Evolutionary conservation across 2,888 invertebrate species (phyloP).

Genomic region (Drosophila melanosoma): DNA sequence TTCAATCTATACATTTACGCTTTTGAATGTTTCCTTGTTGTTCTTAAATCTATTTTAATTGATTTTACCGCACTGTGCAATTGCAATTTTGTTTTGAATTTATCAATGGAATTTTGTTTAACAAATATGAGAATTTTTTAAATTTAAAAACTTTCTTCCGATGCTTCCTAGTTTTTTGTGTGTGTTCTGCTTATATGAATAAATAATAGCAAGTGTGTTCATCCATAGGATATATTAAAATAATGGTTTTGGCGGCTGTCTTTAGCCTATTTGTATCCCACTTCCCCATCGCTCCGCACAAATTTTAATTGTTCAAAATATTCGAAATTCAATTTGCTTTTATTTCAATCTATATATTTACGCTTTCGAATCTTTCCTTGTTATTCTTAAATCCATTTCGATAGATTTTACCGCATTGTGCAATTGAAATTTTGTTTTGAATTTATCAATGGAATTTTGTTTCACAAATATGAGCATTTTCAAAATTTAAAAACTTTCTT

Average conservation of each 20-base stretch:
- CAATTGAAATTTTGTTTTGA: conserved; percentile 28
- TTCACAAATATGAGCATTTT: conserved; percentile 21
- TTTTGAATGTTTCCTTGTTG: not conserved
- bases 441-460: conserved; percentile 35
- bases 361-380: not conserved
- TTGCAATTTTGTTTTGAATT: conserved; percentile 28
- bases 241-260: conserved; percentile 34
- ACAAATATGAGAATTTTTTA: conserved; percentile 15
- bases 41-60: not conserved
- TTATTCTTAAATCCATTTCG: not conserved
- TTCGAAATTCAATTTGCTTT: not conserved
- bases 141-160: not conserved
- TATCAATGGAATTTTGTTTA: conserved; percentile 38
- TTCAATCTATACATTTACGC: not conserved
- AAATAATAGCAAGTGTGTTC: conserved; percentile 17
- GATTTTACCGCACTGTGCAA: conserved; percentile 45
- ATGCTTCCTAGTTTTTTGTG: too few relatives aligned
- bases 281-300: conserved; percentile 3
- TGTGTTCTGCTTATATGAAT: too few relatives aligned
- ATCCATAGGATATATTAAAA: conserved; percentile 41
- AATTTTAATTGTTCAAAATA: not conserved
- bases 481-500: not conserved
- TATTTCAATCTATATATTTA: not conserved
- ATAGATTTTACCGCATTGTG: conserved; percentile 44
- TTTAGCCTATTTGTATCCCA: not conserved